Base-by-base conservation (phyloP, 2,797 vertebrate genomes). In the Coregonus ussuriensis region DNA sequence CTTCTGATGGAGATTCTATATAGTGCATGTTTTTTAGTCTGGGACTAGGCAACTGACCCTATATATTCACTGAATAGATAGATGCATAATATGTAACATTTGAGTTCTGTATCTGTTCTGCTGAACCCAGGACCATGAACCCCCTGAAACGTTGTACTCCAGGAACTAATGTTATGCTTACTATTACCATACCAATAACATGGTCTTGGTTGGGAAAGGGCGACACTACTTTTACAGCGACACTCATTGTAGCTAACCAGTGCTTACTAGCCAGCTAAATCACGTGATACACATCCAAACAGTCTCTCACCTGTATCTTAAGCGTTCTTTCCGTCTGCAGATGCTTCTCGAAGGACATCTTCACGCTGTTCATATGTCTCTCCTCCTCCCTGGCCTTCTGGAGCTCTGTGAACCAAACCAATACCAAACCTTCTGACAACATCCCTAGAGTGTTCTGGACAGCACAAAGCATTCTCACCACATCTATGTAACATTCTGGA, bases 311-410 rank as follows among this genome's bases (percentile, higher is more conserved):
- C 93, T 99, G 97, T 37, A 96, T 99, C 93, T 99, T 99, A 65
- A 99, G 94, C 0, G 97, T 99, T 86, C 95, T 95, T 89, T 99
- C 98, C 85, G 80, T 94, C 87, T 96, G 89, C 69, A 99, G 84
- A 75, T 95, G 96, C 84, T 94, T 99, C 85, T 99, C 98, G 86
- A 94, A 96, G 25, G 93, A 94, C 29, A 92, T 65, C 89, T 95
- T 97, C 82, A 96, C 77, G 37, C 79, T 77, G 74, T 88, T 89
- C 71, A 95, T 81, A 69, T 94, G 89, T 77, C 91, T 94, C 88
- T 95, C 96, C 83, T 94, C 95, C 77, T 96, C 96, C 87, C 89
- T 96, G 80, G 93, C 80, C 59, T 87, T 94, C 4, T 94, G 89
- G 33, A 98, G 86, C 82, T 97, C 98, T 99, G 92, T 68, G 62